Evolutionary conservation across 2,888 invertebrate genomes (phyloP), one percentile per base, ranked within the genome.

Genomic region (Incurvaria masculella): DNA sequence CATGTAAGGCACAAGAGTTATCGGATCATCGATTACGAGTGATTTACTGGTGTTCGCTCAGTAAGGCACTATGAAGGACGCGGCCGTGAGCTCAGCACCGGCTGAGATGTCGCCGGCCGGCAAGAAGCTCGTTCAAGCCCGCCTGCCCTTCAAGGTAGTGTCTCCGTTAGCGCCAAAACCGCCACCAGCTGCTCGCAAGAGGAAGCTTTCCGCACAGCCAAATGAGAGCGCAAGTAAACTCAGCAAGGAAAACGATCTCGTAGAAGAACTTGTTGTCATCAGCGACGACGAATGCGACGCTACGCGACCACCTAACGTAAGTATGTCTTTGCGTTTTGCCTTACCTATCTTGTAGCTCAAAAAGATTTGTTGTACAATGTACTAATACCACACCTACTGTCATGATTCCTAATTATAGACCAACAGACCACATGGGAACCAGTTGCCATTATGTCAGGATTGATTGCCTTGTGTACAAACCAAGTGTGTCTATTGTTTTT

Each of bases 51-150:
- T n/a, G n/a, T n/a, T 23, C 23, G 33, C 11, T 8, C 11, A 33
- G 33, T 33, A 14, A 23, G 23, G 23, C 33, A 11, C 33, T 14
- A 33, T 33, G 33, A 33, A 33, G 33, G 33, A 33, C 33, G 23
- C 23, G 4, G 23, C 23, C 10, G 10, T 10, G 23, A 23, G 23
- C 10, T 23, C 10, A 10, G 5, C 23, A 10, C 11, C 33, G 33
- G 33, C 33, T 4, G 3, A 8, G 6, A 6, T 3, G 6, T 33
- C 33, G 33, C 33, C 33, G 11, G 33, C 11, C 33, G 33, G 33
- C 11, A 85, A 83, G 61, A 84, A 83, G 59, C 63, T 85, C 47
- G 81, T 80, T 54, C 85, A 85, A 64, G 82, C 83, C 53, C 75
- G 82, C 55, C 69, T 85, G 53, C 84, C 84, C 53, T 84, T 84